Conservation (phyloP, 2,888 invertebrate species). For the Brassicogethes aeneus region DNA sequence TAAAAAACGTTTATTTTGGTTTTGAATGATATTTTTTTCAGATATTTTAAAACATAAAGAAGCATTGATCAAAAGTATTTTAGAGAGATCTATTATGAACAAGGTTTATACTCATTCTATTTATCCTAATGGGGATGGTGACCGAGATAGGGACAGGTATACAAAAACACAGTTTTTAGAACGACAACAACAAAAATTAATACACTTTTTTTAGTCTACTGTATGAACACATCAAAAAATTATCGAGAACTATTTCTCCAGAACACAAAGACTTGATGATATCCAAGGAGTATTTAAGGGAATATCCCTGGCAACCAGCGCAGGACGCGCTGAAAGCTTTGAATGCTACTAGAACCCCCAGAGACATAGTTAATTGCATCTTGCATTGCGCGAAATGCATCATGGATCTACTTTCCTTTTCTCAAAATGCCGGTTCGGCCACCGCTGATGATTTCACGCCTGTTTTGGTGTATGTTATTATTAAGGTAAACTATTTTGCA, state of each 20-base stretch:
- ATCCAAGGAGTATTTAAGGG: constrained; percentile 74
- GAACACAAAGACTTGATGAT: constrained; percentile 74
- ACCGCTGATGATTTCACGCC: constrained; percentile 96
- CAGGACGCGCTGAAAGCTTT: constrained; percentile 83
- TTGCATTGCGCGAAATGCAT: constrained; percentile 86
- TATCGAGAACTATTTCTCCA: constrained; percentile 66
- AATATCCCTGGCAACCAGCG: constrained; percentile 94
- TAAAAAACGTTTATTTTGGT: neutral
- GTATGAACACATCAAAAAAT: constrained; percentile 78
- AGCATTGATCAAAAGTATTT: constrained; percentile 67
- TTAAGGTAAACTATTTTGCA: constrained; percentile 67
- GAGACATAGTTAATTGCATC: constrained; percentile 73
- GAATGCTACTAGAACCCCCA: constrained; percentile 83
- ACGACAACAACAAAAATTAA: neutral
- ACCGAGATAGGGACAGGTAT: constrained; percentile 83
- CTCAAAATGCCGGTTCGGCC: constrained; percentile 65
- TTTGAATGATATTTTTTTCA: constrained; percentile 28
- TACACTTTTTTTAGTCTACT: constrained; percentile 54
- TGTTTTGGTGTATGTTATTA: constrained; percentile 90
- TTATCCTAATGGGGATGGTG: constrained; percentile 96
- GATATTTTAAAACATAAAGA: constrained; percentile 63
- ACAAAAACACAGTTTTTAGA: constrained; percentile 27
- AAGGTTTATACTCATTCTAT: constrained; percentile 86
- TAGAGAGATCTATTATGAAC: constrained; percentile 88
- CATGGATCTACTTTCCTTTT: constrained; percentile 85